Evolutionary conservation across 2,888 invertebrate genomes (phyloP), one percentile per base, ranked within the genome.

Genomic region (Dyspetes luteomarginatus): DNA sequence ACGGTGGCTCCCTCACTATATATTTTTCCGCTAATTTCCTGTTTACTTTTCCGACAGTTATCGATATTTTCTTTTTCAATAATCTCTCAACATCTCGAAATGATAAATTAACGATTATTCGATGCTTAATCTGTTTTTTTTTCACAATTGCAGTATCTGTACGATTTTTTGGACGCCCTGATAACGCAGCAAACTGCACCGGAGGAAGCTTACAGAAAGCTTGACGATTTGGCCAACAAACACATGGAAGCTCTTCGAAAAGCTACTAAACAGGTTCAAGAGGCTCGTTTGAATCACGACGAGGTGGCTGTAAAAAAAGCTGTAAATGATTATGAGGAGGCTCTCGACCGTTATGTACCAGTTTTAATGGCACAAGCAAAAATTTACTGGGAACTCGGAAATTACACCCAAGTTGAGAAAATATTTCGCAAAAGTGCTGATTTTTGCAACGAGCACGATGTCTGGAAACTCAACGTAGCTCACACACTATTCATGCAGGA

Each of bases 401-500:
- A 99, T 91, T 99, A 99, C 89, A 94, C 95, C 0, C 98, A 98
- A 90, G 99, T 99, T 0, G 99, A 99, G 91, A 97, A 98, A 90
- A 98, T 99, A 85, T 99, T 99, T 91, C 95, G 98, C 36, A 98
- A 98, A 91, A 98, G 98, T 77, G 98, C 98, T 0, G 99, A 99
- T 91, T 99, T 99, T 92, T 99, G 99, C 90, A 98, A 98, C 85
- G 99, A 99, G 89, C 98, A 98, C 87, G 98, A 99, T 86, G 95
- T 96, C 0, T 99, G 99, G 99, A 96, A 98, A 84, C 93, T 99
- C 19, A 99, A 99, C 91, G 99, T 99, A 0, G 99, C 99, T 0
- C 99, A 99, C 91, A 99, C 99, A 0, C 93, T 99, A 2, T 99
- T 99, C 91, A 99, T 99, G 99, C 99, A 99, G 93, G 98, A 98